Percentiles rank a stretch among this genome's conserved stretches.
Conservation (phyloP, 2,113 vertebrate species). For the Callochromis pleurospilus region DNA sequence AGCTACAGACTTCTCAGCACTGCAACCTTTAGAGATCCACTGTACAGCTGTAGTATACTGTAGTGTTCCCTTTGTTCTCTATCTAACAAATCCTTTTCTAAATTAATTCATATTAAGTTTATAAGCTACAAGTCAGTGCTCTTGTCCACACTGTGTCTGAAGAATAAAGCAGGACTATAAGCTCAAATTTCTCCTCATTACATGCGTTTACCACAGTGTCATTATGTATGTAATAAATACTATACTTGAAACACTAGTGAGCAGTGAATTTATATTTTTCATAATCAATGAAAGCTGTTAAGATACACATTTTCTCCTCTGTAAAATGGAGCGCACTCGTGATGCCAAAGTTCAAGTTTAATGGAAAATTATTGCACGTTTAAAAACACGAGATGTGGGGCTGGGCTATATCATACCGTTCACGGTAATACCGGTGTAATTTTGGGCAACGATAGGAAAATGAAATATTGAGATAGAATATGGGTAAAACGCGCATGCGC, state of each 20-base stretch:
- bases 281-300: background rate
- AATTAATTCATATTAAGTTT: background rate
- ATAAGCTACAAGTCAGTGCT: background rate
- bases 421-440: accelerated
- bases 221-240: background rate
- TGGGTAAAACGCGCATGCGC: accelerated
- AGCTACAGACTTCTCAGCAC: conserved; percentile 11
- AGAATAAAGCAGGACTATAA: background rate
- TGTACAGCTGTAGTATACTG: background rate
- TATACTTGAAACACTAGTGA: background rate
- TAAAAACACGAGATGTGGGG: background rate
- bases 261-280: background rate
- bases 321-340: background rate
- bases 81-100: background rate
- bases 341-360: background rate
- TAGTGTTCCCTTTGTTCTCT: background rate
- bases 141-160: background rate
- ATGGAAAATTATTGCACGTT: background rate
- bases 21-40: background rate
- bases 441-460: background rate
- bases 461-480: accelerated
- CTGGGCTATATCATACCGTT: accelerated
- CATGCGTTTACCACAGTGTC: background rate
- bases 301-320: background rate
- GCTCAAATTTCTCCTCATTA: background rate